Conservation (phyloP, 2,113 vertebrate species). For the Cepphus grylle region DNA sequence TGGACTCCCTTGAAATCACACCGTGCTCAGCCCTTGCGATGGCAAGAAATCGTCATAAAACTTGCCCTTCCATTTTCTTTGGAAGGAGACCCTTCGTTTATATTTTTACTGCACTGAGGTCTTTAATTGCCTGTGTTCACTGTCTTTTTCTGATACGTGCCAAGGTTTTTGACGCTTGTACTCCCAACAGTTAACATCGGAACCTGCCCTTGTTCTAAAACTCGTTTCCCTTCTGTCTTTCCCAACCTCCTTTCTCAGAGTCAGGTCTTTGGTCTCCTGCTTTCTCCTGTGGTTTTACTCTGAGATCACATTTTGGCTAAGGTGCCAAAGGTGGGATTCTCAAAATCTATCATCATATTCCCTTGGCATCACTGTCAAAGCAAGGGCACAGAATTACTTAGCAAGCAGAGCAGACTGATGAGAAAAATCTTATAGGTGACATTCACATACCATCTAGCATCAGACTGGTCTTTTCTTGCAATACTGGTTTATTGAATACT, state of each 20-base stretch:
- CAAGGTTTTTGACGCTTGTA: not conserved
- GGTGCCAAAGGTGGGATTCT: not conserved
- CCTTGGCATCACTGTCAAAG: not conserved
- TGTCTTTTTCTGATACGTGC: not conserved
- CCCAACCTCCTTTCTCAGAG: not conserved
- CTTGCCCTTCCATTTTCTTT: not conserved
- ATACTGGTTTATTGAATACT: not conserved
- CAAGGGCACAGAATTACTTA: not conserved
- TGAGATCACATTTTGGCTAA: not conserved
- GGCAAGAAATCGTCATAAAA: not conserved
- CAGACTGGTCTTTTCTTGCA: not conserved
- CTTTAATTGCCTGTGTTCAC: not conserved
- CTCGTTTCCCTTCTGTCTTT: not conserved
- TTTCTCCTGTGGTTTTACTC: not conserved
- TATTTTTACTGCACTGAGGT: not conserved
- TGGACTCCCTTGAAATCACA: not conserved
- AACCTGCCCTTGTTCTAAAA: not conserved
- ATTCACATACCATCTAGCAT: not conserved
- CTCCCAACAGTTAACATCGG: not conserved
- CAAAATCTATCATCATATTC: not conserved
- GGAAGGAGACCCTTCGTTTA: not conserved
- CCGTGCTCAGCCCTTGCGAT: not conserved
- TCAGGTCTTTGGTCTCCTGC: not conserved
- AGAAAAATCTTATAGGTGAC: not conserved
- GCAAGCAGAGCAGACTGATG: not conserved